A percentile compares a stretch with the other conserved stretches of the same genome.
phyloP scores from a whole-genome alignment of 2,113 vertebrate genomes.

The Himantopus leucocephalus region DNA sequence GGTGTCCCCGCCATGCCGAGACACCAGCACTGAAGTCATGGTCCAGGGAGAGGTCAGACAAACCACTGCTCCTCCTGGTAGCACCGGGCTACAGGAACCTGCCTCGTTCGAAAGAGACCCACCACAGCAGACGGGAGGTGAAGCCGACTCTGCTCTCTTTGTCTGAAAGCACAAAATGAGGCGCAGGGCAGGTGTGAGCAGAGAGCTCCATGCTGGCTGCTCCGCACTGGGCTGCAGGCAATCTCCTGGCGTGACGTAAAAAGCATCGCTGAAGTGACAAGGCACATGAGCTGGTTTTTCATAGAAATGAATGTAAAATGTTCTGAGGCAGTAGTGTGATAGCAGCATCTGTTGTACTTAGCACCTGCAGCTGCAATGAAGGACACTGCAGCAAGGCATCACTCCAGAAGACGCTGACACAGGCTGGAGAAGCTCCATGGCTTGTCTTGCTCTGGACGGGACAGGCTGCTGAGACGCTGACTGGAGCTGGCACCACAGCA shows the following conservation, averaged over 20 bases:
- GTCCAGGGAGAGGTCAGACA: neutral
- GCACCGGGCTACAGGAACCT: neutral
- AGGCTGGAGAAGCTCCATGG: neutral
- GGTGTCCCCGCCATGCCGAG: neutral
- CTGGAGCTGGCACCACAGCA: neutral
- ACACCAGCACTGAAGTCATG: neutral
- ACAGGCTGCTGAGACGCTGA: neutral
- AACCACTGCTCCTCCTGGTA: neutral
- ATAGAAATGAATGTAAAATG: neutral
- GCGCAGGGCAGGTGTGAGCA: neutral
- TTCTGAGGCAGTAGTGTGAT: neutral
- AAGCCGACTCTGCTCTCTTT: no score
- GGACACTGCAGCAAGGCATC: neutral
- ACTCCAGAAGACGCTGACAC: neutral
- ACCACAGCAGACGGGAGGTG: no score
- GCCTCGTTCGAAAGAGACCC: accelerated
- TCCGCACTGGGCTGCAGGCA: accelerated
- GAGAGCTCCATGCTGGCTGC: neutral
- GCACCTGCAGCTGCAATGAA: neutral
- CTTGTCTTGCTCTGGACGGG: neutral
- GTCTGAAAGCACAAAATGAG: neutral
- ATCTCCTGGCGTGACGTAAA: neutral
- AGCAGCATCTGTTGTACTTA: neutral
- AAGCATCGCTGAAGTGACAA: neutral
- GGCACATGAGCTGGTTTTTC: neutral